Percentiles rank a stretch among this genome's conserved stretches.
Conservation (phyloP, 2,797 vertebrate genomes). For the Gouania willdenowi region DNA sequence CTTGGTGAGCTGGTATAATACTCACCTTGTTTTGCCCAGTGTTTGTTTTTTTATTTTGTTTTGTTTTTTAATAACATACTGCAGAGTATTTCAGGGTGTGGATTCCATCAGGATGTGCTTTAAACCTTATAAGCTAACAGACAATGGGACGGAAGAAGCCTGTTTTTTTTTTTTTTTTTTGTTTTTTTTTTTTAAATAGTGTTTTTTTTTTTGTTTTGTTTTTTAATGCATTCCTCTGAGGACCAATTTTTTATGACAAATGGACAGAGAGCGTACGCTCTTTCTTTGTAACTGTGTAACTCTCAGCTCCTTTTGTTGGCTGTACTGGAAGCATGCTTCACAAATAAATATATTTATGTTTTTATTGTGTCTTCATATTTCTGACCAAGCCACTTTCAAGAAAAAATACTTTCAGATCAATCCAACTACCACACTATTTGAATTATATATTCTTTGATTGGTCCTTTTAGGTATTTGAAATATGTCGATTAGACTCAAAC, state of each 20-base stretch:
- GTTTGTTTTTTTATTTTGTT: slow-evolving; percentile 12
- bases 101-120: slow-evolving; percentile 46
- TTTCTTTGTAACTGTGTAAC: slow-evolving; percentile 52
- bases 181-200: slow-evolving; percentile 4
- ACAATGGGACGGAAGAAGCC: slow-evolving; percentile 15
- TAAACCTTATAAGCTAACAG: slow-evolving; percentile 59
- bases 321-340: slow-evolving; percentile 59
- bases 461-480: too few species aligned
- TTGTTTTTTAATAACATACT: slow-evolving; percentile 9
- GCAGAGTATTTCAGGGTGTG: slow-evolving; percentile 21
- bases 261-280: slow-evolving; percentile 37
- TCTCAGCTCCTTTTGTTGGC: slow-evolving; percentile 40
- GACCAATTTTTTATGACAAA: slow-evolving; percentile 51
- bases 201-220: slow-evolving; percentile 1
- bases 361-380: slow-evolving; percentile 30
- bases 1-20: slow-evolving; percentile 40
- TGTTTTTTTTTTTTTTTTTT: background rate
- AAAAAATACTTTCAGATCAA: too few species aligned
- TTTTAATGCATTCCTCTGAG: slow-evolving; percentile 33
- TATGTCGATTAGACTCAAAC: too few species aligned
- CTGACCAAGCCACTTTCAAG: background rate
- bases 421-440: too few species aligned
- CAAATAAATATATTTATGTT: slow-evolving; percentile 71
- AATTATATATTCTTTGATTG: too few species aligned
- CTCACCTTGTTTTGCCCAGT: slow-evolving; percentile 35